phyloP scores from a whole-genome alignment of 2,113 vertebrate species.

The Chrysochloris asiatica region DNA sequence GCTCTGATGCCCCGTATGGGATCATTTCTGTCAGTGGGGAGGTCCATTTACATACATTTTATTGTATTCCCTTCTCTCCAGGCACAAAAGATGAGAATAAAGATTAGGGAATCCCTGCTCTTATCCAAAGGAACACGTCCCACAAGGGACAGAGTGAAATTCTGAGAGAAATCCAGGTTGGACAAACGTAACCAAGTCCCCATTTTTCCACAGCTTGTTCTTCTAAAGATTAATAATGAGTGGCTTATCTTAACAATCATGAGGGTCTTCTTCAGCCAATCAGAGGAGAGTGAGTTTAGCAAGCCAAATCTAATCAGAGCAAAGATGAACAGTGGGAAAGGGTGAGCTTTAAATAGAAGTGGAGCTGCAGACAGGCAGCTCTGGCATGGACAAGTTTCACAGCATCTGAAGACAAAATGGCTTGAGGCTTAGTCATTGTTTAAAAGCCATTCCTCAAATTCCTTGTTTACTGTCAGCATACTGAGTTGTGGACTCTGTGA shows the following conservation, averaged over 20 bases:
- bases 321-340: slow-evolving; percentile 67
- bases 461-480: slow-evolving; percentile 87
- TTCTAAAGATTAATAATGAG: background rate
- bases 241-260: background rate
- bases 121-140: background rate
- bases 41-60: background rate
- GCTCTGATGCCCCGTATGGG: background rate
- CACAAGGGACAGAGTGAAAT: background rate
- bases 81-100: background rate
- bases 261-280: background rate
- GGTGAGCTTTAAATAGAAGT: slow-evolving; percentile 67
- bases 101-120: background rate
- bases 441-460: slow-evolving; percentile 86
- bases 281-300: slow-evolving; percentile 70
- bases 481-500: slow-evolving; percentile 86
- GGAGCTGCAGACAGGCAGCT: slow-evolving; percentile 72
- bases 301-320: slow-evolving; percentile 78
- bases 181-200: background rate
- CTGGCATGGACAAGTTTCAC: slow-evolving; percentile 76
- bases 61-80: background rate
- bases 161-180: background rate
- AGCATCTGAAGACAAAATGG: slow-evolving; percentile 83
- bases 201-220: background rate
- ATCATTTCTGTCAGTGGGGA: background rate
- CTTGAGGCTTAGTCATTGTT: slow-evolving; percentile 86